Evolutionary conservation across 2,797 vertebrate genomes (phyloP).

Genomic region (Eulemur coronatus): DNA sequence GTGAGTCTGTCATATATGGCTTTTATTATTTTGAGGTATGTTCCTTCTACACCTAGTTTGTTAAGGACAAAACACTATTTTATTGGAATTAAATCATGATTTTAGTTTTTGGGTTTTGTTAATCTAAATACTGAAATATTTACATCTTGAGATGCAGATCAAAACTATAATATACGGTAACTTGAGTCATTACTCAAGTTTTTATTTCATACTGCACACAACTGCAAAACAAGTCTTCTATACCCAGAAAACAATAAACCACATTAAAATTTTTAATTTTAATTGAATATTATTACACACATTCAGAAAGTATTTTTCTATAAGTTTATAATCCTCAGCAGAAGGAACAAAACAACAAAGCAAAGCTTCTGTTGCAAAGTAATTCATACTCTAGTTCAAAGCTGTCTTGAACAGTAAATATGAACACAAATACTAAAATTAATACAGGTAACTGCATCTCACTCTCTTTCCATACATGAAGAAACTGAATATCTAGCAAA

Average conservation of each 20-base stretch:
- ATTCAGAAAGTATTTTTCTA: neutral
- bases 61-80: neutral
- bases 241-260: neutral
- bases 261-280: neutral
- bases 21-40: neutral
- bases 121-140: constrained; percentile 7
- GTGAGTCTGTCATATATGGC: neutral
- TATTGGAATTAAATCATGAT: neutral
- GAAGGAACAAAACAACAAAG: constrained; percentile 4
- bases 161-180: neutral
- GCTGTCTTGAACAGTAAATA: neutral
- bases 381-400: neutral
- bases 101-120: neutral
- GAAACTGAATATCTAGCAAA: neutral
- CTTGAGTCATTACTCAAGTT: neutral
- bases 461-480: neutral
- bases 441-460: neutral
- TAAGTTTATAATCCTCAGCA: neutral
- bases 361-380: neutral
- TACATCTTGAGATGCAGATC: neutral
- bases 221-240: neutral
- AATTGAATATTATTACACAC: neutral
- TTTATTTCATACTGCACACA: neutral
- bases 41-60: neutral
- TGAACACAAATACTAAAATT: neutral